Evolutionary conservation across 2,888 invertebrate species (phyloP), one percentile per base, ranked within the genome.

Genomic region (Halictus quadricinctus): DNA sequence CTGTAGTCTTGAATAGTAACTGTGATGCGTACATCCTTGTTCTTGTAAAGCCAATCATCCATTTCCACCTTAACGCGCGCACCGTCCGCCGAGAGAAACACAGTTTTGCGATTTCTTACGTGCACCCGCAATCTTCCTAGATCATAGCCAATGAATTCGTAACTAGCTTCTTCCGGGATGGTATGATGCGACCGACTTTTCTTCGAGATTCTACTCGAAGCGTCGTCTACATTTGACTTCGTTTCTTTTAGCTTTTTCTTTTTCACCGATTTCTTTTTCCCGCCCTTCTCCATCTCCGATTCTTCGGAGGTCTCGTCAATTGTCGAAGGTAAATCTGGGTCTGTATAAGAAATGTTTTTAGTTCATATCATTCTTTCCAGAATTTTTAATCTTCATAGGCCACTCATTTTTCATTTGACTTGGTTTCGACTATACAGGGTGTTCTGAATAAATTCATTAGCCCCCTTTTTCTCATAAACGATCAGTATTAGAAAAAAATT

Each of bases 101-200:
- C 88, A 29, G 90, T 87, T n/a, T 72, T 87, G 0, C 76, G 66
- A 75, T 88, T 89, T 74, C 88, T 88, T 13, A 93, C 83, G 76
- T 94, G 92, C 54, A 94, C 87, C 4, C 89, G 90, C 41, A 84
- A 72, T 18, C 36, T 85, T 18, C 92, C 93, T 6, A 94, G 88
- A 84, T 94, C 93, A 73, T 94, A 94, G 15, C 93, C 94, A 18
- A 92, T 69, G 80, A 94, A 93, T 76, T 91, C 89, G 48, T 86
- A 88, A 72, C 88, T 74, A 29, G 88, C 85, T 10, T 77, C 88
- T 5, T 87, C 87, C 15, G 79, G 80, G 21, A 80, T 82, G 29
- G 73, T 87, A 15, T 81, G 66, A 36, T 79, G 43, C 15, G 81
- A 79, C 48, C 85, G 72, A 69, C 76, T 50, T 80, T 90, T 83